Percentiles rank a stretch among this genome's conserved stretches.
These are phyloP conservation scores for Rousettus leschenaultii DNA, from an alignment of 2,113 vertebrate genomes.

Conservation along the genomic window DNA sequence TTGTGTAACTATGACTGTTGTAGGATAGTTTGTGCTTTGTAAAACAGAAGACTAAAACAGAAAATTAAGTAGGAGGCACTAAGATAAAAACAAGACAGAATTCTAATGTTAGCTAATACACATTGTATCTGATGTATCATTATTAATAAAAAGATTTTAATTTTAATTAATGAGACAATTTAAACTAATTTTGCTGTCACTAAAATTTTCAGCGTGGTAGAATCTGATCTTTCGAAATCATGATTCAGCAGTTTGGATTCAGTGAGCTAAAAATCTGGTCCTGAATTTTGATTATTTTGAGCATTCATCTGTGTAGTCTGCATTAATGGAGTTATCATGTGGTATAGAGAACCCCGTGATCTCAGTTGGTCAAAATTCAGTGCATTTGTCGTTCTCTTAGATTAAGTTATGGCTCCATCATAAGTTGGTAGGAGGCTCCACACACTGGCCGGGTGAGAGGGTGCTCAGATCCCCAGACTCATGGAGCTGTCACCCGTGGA, in stretches of 20 bases:
- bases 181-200: neutral
- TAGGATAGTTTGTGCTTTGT: neutral
- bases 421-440: neutral
- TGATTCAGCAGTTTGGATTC: neutral
- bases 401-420: rapidly evolving
- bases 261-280: neutral
- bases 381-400: neutral
- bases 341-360: neutral
- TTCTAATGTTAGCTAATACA: neutral
- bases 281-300: neutral
- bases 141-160: neutral
- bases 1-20: rapidly evolving
- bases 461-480: neutral
- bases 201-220: rapidly evolving
- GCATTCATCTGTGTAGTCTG: neutral
- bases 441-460: rapidly evolving
- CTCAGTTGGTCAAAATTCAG: neutral
- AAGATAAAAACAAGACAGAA: neutral
- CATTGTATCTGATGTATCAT: neutral
- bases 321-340: neutral
- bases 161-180: neutral
- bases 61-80: neutral
- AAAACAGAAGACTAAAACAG: neutral
- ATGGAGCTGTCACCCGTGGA: neutral
- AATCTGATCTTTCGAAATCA: neutral